A percentile compares a stretch with the other conserved stretches of the same genome.
phyloP scores from a whole-genome alignment of 2,888 invertebrate genomes.

The Abscondita cerata region DNA sequence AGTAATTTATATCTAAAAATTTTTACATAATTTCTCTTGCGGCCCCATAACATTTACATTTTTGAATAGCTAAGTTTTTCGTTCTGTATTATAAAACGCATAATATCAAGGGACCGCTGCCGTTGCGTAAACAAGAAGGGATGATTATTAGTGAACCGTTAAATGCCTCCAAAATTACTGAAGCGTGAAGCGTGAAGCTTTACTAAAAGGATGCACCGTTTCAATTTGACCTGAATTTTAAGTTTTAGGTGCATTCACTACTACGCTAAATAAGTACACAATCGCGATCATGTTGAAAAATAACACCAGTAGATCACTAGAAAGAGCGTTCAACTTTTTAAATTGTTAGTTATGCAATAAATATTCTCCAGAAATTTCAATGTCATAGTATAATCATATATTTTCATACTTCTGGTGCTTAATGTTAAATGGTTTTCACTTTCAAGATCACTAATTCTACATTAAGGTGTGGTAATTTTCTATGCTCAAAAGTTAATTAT shows the following conservation, averaged over 20 bases:
- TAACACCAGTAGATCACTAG: no score
- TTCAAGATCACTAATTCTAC: no score
- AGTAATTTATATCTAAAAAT: slow-evolving; percentile 15
- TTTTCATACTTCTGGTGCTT: no score
- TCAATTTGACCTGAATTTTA: slow-evolving; percentile 9
- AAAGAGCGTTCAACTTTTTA: no score
- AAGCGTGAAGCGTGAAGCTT: slow-evolving; percentile 21
- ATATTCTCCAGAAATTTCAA: no score
- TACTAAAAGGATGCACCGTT: slow-evolving; percentile 9
- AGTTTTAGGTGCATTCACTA: not conserved
- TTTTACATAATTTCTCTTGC: slow-evolving; percentile 23
- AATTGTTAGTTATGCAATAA: no score
- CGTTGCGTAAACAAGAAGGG: slow-evolving; percentile 32
- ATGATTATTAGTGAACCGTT: slow-evolving; percentile 33
- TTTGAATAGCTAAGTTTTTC: slow-evolving; percentile 3
- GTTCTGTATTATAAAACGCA: slow-evolving; percentile 10
- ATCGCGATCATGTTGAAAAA: no score
- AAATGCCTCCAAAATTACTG: slow-evolving; percentile 20
- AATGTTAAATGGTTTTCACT: no score
- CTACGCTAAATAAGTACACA: no score
- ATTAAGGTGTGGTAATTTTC: no score
- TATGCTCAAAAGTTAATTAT: no score
- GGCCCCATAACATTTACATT: slow-evolving; percentile 17
- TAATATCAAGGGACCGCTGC: slow-evolving; percentile 21
- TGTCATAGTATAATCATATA: no score